Evolutionary conservation across 1,140 invertebrate species (phyloP).

Genomic region (Catajapyx aquilonaris): DNA sequence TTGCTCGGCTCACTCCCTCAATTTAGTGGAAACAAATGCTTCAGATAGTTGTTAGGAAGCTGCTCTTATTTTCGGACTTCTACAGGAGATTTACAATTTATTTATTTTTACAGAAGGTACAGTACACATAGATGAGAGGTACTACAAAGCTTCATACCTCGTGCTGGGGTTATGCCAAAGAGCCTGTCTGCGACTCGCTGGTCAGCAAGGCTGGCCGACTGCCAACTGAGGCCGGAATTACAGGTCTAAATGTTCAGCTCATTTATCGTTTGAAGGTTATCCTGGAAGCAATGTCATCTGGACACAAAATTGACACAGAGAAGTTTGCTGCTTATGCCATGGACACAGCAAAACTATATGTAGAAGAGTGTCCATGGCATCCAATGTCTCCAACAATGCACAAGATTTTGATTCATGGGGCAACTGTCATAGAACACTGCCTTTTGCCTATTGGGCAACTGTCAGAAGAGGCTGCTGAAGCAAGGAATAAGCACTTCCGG

Average conservation of each 20-base stretch:
- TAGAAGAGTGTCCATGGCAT: slow-evolving; percentile 3
- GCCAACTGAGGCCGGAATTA: no score
- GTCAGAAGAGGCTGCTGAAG: slow-evolving; percentile 5
- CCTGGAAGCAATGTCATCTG: slow-evolving; percentile 4
- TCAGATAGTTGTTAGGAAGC: no score
- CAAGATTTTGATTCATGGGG: slow-evolving; percentile 3
- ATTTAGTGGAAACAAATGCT: no score
- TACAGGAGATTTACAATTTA: no score
- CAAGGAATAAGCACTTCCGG: slow-evolving; percentile 6
- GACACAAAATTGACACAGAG: slow-evolving; percentile 2
- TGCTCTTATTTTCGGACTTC: no score
- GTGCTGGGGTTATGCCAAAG: no score
- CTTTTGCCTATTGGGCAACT: slow-evolving; percentile 3
- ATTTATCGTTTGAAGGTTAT: slow-evolving; percentile 5
- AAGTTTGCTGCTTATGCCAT: slow-evolving; percentile 1
- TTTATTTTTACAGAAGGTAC: no score
- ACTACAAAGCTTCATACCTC: no score
- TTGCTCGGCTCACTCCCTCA: no score
- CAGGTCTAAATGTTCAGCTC: background rate
- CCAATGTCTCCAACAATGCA: slow-evolving; percentile 5
- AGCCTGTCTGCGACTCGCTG: no score
- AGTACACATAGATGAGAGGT: no score
- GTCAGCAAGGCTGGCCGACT: no score
- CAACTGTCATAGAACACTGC: slow-evolving; percentile 1
- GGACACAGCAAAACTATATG: slow-evolving; percentile 5